phyloP scores from a whole-genome alignment of 2,113 vertebrate genomes.

The Saguinus imperator region DNA sequence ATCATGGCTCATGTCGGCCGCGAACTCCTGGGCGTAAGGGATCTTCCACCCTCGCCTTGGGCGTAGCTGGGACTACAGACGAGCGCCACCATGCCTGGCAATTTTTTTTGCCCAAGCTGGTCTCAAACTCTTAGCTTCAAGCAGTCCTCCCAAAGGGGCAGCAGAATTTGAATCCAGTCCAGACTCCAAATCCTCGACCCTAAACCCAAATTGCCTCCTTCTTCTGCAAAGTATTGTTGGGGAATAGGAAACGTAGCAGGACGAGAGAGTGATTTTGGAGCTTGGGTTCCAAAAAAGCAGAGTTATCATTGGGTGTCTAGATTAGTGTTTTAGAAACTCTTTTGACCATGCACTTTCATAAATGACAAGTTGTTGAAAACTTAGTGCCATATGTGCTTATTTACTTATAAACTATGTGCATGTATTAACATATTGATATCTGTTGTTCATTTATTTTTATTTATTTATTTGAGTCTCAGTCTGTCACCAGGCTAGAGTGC shows the following conservation, averaged over 20 bases:
- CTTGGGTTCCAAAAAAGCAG: background rate
- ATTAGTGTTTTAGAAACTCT: background rate
- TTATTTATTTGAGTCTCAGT: no score
- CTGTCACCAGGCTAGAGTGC: no score
- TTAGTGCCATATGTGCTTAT: background rate
- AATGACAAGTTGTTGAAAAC: background rate
- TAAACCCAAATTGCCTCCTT: background rate
- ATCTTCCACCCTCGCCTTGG: no score
- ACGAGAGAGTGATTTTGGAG: constrained; percentile 10
- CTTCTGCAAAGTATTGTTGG: background rate
- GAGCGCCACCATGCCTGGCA: no score
- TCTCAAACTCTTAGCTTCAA: no score
- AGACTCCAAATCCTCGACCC: background rate
- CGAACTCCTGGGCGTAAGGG: no score
- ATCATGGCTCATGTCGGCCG: no score
- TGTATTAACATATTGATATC: background rate
- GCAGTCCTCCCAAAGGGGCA: no score
- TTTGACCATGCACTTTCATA: background rate
- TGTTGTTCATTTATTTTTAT: background rate
- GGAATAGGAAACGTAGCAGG: background rate
- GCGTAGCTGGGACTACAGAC: no score
- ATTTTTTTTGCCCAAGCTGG: no score
- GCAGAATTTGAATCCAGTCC: background rate
- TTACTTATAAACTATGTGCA: background rate
- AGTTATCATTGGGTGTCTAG: background rate